Conservation (phyloP, 2,888 invertebrate genomes). For the Ennomos quercinarius region DNA sequence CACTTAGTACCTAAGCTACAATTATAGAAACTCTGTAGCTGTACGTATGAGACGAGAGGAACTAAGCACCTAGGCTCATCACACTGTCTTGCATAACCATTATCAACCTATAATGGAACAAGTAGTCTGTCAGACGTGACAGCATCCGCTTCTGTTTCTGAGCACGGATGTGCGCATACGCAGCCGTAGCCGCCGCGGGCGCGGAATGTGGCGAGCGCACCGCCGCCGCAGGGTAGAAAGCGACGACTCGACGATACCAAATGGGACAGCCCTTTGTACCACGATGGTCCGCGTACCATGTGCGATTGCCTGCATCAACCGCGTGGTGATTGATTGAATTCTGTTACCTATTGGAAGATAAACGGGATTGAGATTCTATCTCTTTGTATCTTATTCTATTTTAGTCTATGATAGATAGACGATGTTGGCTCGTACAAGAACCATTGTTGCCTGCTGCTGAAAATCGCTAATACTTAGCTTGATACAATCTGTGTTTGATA, state of each 20-base stretch:
- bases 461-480: too few species aligned
- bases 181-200: conserved; percentile 44
- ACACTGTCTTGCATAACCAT: conserved; percentile 9
- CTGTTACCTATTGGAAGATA: neutral
- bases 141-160: conserved; percentile 35
- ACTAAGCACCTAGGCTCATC: neutral
- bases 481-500: too few species aligned
- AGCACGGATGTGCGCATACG: conserved; percentile 17
- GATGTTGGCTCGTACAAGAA: too few species aligned
- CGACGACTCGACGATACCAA: conserved; percentile 46
- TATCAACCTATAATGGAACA: conserved; percentile 9
- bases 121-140: conserved; percentile 14
- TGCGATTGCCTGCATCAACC: neutral
- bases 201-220: conserved; percentile 59
- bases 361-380: neutral
- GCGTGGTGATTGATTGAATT: neutral
- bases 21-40: too few species aligned
- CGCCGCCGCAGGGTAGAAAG: conserved; percentile 73
- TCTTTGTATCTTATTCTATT: too few species aligned
- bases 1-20: too few species aligned
- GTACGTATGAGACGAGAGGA: neutral
- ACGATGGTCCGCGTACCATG: conserved; percentile 9
- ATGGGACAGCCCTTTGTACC: conserved; percentile 46
- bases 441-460: too few species aligned
- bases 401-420: too few species aligned